Evolutionary conservation across 2,888 invertebrate species (phyloP).

Genomic region (Camptogramma bilineatum): DNA sequence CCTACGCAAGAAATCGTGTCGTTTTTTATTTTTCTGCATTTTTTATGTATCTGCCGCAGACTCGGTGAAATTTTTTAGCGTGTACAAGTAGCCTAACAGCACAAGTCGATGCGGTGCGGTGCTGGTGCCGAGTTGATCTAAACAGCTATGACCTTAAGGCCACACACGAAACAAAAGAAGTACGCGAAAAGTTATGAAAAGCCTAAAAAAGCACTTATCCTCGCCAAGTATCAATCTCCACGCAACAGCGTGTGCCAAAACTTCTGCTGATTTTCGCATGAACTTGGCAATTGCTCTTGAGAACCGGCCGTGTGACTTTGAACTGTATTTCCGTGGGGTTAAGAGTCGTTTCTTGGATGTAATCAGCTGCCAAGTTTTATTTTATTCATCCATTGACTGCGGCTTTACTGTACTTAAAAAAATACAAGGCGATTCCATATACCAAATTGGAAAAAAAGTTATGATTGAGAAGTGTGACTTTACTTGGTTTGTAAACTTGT

Average conservation of each 20-base stretch:
- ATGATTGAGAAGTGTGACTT: neutral
- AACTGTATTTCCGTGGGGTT: slow-evolving; percentile 18
- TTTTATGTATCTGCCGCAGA: no score
- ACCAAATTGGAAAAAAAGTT: neutral
- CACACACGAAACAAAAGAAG: slow-evolving; percentile 7
- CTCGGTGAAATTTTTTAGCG: no score
- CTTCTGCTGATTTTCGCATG: slow-evolving; percentile 19
- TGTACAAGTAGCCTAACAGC: no score
- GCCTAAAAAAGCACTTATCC: slow-evolving; percentile 28
- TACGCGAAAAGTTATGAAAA: slow-evolving; percentile 11
- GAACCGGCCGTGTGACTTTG: slow-evolving; percentile 13
- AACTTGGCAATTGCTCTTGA: slow-evolving; percentile 27
- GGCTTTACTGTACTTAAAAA: slow-evolving; percentile 3
- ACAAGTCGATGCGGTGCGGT: no score
- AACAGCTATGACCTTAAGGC: no score
- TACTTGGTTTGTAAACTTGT: no score
- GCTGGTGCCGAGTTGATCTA: no score
- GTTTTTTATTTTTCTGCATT: no score
- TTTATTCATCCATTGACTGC: slow-evolving; percentile 16
- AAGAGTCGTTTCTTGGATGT: slow-evolving; percentile 5
- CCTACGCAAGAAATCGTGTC: no score
- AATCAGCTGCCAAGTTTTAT: slow-evolving; percentile 15
- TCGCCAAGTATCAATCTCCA: slow-evolving; percentile 25
- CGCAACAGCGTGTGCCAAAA: slow-evolving; percentile 28
- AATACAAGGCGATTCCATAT: neutral